A percentile compares a stretch with the other conserved stretches of the same genome.
These are phyloP conservation scores for Epinephelus fuscoguttatus DNA, from an alignment of 2,113 vertebrate species.

Conservation along the genomic window DNA sequence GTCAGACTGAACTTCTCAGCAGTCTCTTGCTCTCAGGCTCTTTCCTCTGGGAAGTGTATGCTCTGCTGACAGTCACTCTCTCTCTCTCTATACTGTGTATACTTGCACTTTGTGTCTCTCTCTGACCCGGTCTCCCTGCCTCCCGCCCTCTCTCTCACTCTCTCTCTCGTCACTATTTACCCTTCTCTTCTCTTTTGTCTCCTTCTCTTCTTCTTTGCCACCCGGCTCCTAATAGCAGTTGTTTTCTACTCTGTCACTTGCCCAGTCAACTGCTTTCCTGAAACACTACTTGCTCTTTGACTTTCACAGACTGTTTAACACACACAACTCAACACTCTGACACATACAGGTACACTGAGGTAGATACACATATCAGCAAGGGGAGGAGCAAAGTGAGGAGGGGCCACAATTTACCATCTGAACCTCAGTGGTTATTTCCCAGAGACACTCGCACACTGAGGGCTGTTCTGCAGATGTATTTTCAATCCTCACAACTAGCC, in stretches of 20 bases:
- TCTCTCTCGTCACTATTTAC: slow-evolving; percentile 25
- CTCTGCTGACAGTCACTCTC: slow-evolving; percentile 57
- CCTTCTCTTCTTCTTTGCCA: slow-evolving; percentile 18
- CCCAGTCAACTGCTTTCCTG: slow-evolving; percentile 50
- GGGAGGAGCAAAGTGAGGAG: slow-evolving; percentile 51
- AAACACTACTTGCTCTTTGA: slow-evolving; percentile 40
- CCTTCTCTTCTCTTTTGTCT: background rate
- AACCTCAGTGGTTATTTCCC: slow-evolving; percentile 34
- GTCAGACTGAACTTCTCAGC: slow-evolving; percentile 54
- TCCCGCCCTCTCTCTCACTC: slow-evolving; percentile 12
- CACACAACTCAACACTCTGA: slow-evolving; percentile 37
- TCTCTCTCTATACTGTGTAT: slow-evolving; percentile 35
- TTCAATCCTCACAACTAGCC: slow-evolving; percentile 3
- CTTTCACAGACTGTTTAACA: slow-evolving; percentile 52
- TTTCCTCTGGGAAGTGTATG: slow-evolving; percentile 48
- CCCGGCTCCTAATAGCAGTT: slow-evolving; percentile 33
- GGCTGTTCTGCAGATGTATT: background rate
- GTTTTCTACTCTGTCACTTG: slow-evolving; percentile 50
- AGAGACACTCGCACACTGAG: slow-evolving; percentile 14
- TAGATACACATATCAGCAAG: slow-evolving; percentile 19
- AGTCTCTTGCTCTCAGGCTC: slow-evolving; percentile 51
- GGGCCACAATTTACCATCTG: slow-evolving; percentile 45
- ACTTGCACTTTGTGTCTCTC: slow-evolving; percentile 53
- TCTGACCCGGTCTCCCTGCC: slow-evolving; percentile 12
- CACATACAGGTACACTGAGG: slow-evolving; percentile 50